phyloP scores from a whole-genome alignment of 2,113 vertebrate species.

The Hemibagrus wyckioides region DNA sequence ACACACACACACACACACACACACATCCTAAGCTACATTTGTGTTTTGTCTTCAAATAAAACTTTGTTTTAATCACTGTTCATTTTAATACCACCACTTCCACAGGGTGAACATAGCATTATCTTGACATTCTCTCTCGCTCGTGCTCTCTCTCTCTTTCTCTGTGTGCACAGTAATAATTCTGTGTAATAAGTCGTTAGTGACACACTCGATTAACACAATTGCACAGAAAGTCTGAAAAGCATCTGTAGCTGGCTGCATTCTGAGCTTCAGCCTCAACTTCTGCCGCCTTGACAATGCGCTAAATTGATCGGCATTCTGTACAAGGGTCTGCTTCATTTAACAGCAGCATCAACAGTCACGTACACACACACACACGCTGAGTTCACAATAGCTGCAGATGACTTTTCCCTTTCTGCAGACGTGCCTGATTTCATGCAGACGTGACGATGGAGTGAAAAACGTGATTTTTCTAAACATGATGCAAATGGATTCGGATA shows the following conservation, averaged over 20 bases:
- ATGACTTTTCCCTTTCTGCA: not conserved
- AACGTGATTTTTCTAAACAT: not conserved
- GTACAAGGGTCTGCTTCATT: conserved; percentile 11
- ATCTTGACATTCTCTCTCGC: not conserved
- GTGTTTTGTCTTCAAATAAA: not conserved
- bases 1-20: not conserved
- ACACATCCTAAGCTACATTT: not conserved
- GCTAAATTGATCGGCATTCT: conserved; percentile 11
- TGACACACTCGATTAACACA: conserved; percentile 42
- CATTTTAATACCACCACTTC: not conserved
- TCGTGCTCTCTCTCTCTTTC: conserved; percentile 7
- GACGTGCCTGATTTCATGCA: not conserved
- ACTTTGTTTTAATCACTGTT: not conserved
- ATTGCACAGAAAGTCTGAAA: not conserved
- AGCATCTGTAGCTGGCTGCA: not conserved
- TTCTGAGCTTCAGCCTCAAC: conserved; percentile 31
- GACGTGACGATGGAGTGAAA: not conserved
- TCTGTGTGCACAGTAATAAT: conserved; percentile 11
- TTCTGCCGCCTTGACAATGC: conserved; percentile 24
- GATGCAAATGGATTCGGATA: not conserved
- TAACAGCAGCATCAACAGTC: conserved; percentile 12
- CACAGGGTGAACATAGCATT: not conserved
- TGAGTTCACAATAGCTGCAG: not conserved
- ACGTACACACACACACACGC: not conserved
- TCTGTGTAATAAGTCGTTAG: not conserved